Conservation (phyloP, 1,140 invertebrate genomes). For the Procambarus virginalis region DNA sequence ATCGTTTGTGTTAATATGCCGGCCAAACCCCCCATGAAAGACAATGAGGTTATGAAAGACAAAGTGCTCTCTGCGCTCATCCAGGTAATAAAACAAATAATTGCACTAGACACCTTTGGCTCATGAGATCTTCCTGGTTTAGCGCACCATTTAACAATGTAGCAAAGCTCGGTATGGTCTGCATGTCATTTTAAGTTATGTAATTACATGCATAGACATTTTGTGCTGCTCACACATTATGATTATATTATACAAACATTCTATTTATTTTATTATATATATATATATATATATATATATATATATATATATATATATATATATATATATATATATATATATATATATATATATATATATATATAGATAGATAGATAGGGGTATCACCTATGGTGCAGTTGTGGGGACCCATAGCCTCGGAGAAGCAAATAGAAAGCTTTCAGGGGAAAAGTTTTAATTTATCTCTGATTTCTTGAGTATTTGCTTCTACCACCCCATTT, state of each 20-base stretch:
- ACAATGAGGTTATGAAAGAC: conserved; percentile 68
- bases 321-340: too few relatives aligned
- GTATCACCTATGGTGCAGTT: too few relatives aligned
- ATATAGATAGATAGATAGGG: too few relatives aligned
- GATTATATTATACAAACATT: too few relatives aligned
- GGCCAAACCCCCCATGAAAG: conserved; percentile 66
- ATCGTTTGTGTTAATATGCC: conserved; percentile 62
- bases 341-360: too few relatives aligned
- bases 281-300: background rate
- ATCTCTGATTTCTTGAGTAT: too few relatives aligned
- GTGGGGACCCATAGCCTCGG: too few relatives aligned
- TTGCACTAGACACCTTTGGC: conserved; percentile 18
- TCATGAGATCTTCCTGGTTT: conserved; percentile 49
- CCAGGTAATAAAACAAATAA: conserved; percentile 32
- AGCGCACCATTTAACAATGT: conserved; percentile 15
- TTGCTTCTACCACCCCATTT: too few relatives aligned
- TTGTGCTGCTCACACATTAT: conserved; percentile 24
- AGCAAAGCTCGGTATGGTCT: conserved; percentile 18
- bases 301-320: background rate
- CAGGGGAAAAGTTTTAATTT: too few relatives aligned
- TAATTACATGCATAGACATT: conserved; percentile 45
- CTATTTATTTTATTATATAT: too few relatives aligned
- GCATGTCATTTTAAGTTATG: conserved; percentile 11
- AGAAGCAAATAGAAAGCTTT: too few relatives aligned
- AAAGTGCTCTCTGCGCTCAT: conserved; percentile 60